Conservation (phyloP, 2,797 vertebrate genomes). For the Echeneis naucrates region DNA sequence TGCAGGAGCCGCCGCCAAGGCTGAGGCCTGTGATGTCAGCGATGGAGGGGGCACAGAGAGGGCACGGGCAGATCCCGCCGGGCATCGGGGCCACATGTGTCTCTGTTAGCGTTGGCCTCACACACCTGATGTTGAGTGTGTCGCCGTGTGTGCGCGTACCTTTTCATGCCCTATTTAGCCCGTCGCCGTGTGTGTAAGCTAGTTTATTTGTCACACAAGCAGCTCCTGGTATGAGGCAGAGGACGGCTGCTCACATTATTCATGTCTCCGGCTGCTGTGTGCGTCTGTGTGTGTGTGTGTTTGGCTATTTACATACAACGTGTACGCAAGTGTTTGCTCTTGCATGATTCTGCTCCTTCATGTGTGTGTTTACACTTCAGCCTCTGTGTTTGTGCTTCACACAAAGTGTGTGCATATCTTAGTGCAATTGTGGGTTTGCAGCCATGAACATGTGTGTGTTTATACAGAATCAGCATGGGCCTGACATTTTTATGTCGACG, state of each 20-base stretch:
- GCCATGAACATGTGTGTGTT: slow-evolving; percentile 18
- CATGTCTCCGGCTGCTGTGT: slow-evolving; percentile 36
- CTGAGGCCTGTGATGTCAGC: neutral
- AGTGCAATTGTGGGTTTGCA: slow-evolving; percentile 18
- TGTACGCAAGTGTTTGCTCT: slow-evolving; percentile 34
- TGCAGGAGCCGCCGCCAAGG: neutral
- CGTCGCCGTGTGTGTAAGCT: slow-evolving; percentile 67
- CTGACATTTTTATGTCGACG: slow-evolving; percentile 32
- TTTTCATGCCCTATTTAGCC: slow-evolving; percentile 81
- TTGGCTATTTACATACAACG: slow-evolving; percentile 36
- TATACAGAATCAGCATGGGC: slow-evolving; percentile 35
- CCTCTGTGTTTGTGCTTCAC: slow-evolving; percentile 34
- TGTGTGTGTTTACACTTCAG: slow-evolving; percentile 47
- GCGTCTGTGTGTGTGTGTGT: slow-evolving; percentile 3
- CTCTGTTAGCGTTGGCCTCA: slow-evolving; percentile 67
- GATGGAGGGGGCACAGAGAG: slow-evolving; percentile 64
- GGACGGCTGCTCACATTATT: slow-evolving; percentile 52
- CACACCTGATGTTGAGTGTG: slow-evolving; percentile 73
- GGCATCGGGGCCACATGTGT: slow-evolving; percentile 75
- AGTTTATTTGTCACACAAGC: slow-evolving; percentile 74
- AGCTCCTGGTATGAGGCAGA: slow-evolving; percentile 57
- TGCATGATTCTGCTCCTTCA: slow-evolving; percentile 36
- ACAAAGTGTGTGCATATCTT: slow-evolving; percentile 11
- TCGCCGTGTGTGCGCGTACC: slow-evolving; percentile 38
- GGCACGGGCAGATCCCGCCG: slow-evolving; percentile 65